phyloP scores from a whole-genome alignment of 2,888 invertebrate species.

The Epiblema foenella region DNA sequence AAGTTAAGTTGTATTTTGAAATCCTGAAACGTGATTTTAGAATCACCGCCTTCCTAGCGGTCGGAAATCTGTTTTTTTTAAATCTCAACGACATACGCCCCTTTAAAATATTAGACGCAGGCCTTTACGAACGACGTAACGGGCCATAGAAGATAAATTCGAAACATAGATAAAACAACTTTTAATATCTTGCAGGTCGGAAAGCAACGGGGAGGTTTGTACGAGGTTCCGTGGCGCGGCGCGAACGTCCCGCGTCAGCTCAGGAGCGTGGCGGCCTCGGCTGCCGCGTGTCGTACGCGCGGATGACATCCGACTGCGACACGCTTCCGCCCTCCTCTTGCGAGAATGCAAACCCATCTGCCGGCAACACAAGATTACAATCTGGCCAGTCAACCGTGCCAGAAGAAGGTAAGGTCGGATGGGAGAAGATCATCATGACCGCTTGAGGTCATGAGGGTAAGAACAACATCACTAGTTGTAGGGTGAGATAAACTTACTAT shows the following conservation, averaged over 20 bases:
- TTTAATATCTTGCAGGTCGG: constrained; percentile 35
- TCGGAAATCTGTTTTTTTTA: no score
- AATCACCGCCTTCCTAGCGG: no score
- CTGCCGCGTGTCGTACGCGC: constrained; percentile 97
- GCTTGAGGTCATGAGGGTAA: not conserved
- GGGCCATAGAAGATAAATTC: not conserved
- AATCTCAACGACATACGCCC: no score
- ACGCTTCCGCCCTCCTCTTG: constrained; percentile 99
- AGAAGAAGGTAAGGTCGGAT: not conserved
- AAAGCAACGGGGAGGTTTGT: constrained; percentile 35
- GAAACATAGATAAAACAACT: constrained; percentile 4
- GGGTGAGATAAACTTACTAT: not conserved
- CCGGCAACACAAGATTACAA: constrained; percentile 48
- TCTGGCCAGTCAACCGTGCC: not conserved
- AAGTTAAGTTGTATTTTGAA: not conserved
- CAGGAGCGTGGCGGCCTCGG: constrained; percentile 91
- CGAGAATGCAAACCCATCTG: constrained; percentile 99
- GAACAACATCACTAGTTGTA: not conserved
- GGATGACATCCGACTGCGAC: constrained; percentile 96
- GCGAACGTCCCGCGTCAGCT: constrained; percentile 57
- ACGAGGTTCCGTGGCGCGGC: constrained; percentile 33
- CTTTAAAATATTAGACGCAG: not conserved
- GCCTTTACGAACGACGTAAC: not conserved
- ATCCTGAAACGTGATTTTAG: not conserved
- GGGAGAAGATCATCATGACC: not conserved